phyloP scores from a whole-genome alignment of 2,113 vertebrate genomes.

The Stigmatopora nigra region DNA sequence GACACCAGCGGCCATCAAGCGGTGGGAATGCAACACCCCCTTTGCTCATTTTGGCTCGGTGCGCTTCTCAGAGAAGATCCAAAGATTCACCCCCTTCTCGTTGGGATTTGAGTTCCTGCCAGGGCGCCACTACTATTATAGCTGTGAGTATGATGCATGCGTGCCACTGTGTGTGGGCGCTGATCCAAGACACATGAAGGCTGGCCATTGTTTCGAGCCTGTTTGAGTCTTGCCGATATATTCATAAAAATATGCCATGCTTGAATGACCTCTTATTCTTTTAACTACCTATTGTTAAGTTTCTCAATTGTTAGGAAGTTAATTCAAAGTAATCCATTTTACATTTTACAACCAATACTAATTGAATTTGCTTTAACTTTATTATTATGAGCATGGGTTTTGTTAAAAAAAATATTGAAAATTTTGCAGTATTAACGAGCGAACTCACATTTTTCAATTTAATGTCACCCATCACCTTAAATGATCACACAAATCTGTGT shows the following conservation, averaged over 20 bases:
- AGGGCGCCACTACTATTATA: slow-evolving; percentile 91
- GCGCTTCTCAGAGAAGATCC: slow-evolving; percentile 95
- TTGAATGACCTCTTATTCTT: neutral
- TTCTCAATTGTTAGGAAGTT: neutral
- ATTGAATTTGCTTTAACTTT: neutral
- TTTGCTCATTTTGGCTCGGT: slow-evolving; percentile 82
- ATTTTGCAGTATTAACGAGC: too few relatives aligned
- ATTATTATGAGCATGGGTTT: neutral
- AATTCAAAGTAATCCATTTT: neutral
- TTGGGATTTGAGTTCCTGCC: slow-evolving; percentile 93
- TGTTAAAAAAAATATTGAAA: too few relatives aligned
- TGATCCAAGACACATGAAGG: slow-evolving; percentile 3
- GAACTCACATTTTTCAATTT: too few relatives aligned
- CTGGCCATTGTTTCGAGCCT: neutral
- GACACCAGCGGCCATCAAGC: slow-evolving; percentile 82
- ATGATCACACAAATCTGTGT: too few relatives aligned
- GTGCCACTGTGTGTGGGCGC: neutral
- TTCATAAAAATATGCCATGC: neutral
- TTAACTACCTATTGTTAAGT: neutral
- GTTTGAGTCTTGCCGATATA: neutral
- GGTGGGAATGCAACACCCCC: slow-evolving; percentile 93
- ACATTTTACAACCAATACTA: neutral
- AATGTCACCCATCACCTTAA: too few relatives aligned
- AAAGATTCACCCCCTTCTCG: slow-evolving; percentile 95
- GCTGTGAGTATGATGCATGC: slow-evolving; percentile 77